phyloP scores from a whole-genome alignment of 2,113 vertebrate species.

The Verasper variegatus region DNA sequence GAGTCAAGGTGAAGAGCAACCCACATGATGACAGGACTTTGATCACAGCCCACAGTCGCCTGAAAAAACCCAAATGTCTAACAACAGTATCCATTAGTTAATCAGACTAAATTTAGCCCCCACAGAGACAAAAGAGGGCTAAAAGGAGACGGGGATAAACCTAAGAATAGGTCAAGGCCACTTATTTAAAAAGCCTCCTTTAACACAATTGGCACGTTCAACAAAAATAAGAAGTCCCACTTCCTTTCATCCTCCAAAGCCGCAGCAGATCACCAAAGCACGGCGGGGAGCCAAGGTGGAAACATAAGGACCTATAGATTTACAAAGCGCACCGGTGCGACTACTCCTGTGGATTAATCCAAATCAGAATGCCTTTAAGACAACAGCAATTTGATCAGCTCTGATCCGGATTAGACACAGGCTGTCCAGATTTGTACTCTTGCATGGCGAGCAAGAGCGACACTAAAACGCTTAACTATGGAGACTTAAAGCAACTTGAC shows the following conservation, averaged over 20 bases:
- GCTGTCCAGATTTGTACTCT: conserved; percentile 47
- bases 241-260: conserved; percentile 79
- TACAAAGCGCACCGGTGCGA: conserved; percentile 56
- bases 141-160: conserved; percentile 80
- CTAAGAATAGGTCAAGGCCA: conserved; percentile 67
- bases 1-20: conserved; percentile 81
- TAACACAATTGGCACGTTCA: conserved; percentile 67
- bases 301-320: conserved; percentile 62
- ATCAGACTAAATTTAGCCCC: conserved; percentile 86
- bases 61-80: conserved; percentile 84
- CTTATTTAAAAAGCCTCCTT: conserved; percentile 72
- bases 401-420: conserved; percentile 69
- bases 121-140: conserved; percentile 83
- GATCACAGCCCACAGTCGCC: conserved; percentile 78
- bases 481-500: conserved; percentile 23
- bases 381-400: conserved; percentile 74
- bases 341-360: conserved; percentile 76
- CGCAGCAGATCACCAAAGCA: conserved; percentile 58
- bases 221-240: conserved; percentile 55
- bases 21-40: conserved; percentile 84
- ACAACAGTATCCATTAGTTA: conserved; percentile 92
- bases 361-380: conserved; percentile 67
- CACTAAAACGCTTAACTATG: conserved; percentile 32
- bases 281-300: conserved; percentile 61
- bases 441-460: conserved; percentile 6